Conservation (phyloP, 2,888 invertebrate genomes). For the Temnothorax unifasciatus region DNA sequence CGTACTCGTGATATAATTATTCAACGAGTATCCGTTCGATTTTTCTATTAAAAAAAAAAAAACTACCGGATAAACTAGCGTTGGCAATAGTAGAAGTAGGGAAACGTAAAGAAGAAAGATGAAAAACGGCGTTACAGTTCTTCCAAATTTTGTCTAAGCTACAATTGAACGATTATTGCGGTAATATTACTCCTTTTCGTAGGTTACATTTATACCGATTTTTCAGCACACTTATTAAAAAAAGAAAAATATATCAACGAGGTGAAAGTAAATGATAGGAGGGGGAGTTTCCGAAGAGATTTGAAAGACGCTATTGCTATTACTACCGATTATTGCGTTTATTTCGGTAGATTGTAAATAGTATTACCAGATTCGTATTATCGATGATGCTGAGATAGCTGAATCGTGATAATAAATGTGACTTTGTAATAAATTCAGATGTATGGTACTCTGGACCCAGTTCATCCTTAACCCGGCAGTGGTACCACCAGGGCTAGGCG, state of each 20-base stretch:
- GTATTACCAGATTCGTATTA: slow-evolving; percentile 81
- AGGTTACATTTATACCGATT: slow-evolving; percentile 84
- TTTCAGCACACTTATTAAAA: slow-evolving; percentile 81
- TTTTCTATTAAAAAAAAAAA: slow-evolving; percentile 42
- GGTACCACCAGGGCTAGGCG: slow-evolving; percentile 7
- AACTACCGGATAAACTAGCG: slow-evolving; percentile 62
- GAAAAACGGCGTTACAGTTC: slow-evolving; percentile 80
- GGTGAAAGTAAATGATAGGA: slow-evolving; percentile 67
- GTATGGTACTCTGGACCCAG: slow-evolving; percentile 72
- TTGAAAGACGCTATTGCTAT: slow-evolving; percentile 71
- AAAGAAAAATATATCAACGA: slow-evolving; percentile 68
- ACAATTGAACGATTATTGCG: slow-evolving; percentile 76
- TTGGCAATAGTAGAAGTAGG: slow-evolving; percentile 75
- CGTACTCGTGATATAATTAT: slow-evolving; percentile 68
- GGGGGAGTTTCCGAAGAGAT: slow-evolving; percentile 66
- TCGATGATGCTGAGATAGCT: slow-evolving; percentile 80
- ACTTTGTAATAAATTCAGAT: slow-evolving; percentile 82
- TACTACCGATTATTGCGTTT: slow-evolving; percentile 71
- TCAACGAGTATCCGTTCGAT: slow-evolving; percentile 65
- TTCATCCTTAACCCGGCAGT: slow-evolving; percentile 66
- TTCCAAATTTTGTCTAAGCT: slow-evolving; percentile 82
- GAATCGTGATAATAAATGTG: slow-evolving; percentile 83
- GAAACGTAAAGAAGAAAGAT: slow-evolving; percentile 56
- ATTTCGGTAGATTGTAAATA: slow-evolving; percentile 82
- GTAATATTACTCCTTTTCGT: slow-evolving; percentile 79